These are phyloP conservation scores for Benitochromis conjunctus DNA, from an alignment of 2,113 vertebrate genomes.

Conservation along the genomic window DNA sequence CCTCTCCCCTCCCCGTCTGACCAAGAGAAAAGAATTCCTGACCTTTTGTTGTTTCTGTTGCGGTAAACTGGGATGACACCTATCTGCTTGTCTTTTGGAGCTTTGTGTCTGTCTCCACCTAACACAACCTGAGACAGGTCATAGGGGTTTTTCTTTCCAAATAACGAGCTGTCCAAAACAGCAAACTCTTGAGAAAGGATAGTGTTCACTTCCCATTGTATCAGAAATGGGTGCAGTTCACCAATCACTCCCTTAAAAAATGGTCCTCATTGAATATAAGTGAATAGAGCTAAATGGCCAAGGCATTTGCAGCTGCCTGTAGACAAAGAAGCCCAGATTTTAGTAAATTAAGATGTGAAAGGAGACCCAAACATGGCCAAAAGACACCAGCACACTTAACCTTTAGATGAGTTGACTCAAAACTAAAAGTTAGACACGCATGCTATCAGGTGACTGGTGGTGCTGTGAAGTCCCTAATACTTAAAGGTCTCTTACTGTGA, in stretches of 20 bases:
- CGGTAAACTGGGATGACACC: background rate
- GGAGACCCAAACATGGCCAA: background rate
- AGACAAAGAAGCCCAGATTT: background rate
- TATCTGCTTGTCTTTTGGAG: background rate
- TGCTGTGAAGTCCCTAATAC: background rate
- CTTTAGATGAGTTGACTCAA: background rate
- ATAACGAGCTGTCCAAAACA: background rate
- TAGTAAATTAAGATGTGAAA: background rate
- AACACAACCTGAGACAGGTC: background rate
- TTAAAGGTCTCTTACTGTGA: background rate
- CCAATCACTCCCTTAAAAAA: background rate
- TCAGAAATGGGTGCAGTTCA: background rate
- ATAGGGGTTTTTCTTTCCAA: background rate
- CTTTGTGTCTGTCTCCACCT: background rate
- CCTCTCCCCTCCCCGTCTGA: conserved; percentile 4
- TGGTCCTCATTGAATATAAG: background rate
- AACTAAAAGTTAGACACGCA: background rate
- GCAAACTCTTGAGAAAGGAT: background rate
- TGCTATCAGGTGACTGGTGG: background rate
- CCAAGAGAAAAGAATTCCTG: conserved; percentile 49
- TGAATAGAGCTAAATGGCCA: background rate
- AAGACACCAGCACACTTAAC: background rate
- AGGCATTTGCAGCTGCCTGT: background rate
- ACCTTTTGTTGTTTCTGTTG: conserved; percentile 56
- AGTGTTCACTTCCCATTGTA: background rate